phyloP scores from a whole-genome alignment of 2,888 invertebrate species.

The Saturnia japonica region DNA sequence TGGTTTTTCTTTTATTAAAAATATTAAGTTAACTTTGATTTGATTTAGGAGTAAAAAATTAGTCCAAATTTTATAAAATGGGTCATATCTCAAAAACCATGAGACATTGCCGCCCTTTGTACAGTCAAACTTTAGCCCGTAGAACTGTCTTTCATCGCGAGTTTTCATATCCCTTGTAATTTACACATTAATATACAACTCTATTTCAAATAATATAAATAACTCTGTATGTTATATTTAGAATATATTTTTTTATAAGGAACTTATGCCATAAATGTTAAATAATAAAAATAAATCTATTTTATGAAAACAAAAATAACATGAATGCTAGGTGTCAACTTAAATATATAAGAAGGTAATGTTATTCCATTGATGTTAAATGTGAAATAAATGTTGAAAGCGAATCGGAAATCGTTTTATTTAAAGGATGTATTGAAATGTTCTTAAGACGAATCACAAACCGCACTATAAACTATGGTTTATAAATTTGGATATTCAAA shows the following conservation, averaged over 20 bases:
- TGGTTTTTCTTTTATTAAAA: neutral
- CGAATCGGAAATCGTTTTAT: conserved; percentile 27
- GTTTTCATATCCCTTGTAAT: neutral
- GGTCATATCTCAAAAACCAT: neutral
- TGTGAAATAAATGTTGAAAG: conserved; percentile 65
- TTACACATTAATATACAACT: neutral
- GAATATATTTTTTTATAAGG: neutral
- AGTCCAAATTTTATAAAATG: neutral
- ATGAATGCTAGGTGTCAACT: conserved; percentile 12
- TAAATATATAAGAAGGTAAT: conserved; percentile 29
- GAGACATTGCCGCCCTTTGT: neutral
- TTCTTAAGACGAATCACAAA: no score
- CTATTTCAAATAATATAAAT: neutral
- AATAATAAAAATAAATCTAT: conserved; percentile 3
- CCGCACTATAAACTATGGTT: no score
- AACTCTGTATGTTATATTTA: neutral
- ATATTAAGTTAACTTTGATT: neutral
- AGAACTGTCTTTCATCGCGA: neutral
- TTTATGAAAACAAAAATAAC: neutral
- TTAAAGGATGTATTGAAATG: neutral
- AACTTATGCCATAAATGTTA: conserved; percentile 8
- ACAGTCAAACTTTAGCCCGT: neutral
- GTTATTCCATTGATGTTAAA: conserved; percentile 59
- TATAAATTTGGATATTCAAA: no score
- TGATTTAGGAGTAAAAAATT: neutral